Conservation (phyloP, 1,140 invertebrate genomes). For the Drosophila novamexicana region DNA sequence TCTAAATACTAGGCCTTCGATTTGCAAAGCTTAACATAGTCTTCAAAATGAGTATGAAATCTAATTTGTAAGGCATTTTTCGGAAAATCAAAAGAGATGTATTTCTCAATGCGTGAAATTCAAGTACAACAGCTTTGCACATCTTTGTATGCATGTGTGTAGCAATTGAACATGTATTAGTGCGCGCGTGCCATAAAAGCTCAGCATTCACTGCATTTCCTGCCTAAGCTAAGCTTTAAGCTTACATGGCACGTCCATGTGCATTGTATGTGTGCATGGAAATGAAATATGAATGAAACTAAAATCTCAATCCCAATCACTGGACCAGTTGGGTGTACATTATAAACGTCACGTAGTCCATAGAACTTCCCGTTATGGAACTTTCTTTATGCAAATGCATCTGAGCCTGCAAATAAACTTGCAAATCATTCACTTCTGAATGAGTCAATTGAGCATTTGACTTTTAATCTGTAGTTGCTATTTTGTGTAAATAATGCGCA, state of each 20-base stretch:
- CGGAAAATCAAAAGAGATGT: too few relatives aligned
- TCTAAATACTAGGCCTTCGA: too few relatives aligned
- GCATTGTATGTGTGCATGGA: too few relatives aligned
- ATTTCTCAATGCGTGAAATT: too few relatives aligned
- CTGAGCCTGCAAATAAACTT: slow-evolving; percentile 2
- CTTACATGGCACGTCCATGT: too few relatives aligned
- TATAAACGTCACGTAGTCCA: slow-evolving; percentile 63
- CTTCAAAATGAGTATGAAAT: background rate
- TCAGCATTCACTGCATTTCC: too few relatives aligned
- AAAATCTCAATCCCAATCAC: background rate
- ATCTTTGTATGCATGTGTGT: background rate
- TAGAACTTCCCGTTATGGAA: background rate
- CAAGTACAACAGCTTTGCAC: background rate
- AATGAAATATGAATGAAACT: too few relatives aligned
- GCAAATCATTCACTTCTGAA: slow-evolving; percentile 3
- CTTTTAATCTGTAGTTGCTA: slow-evolving; percentile 18
- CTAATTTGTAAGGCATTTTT: too few relatives aligned
- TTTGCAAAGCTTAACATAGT: too few relatives aligned
- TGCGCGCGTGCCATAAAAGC: background rate
- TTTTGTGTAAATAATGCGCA: slow-evolving; percentile 16
- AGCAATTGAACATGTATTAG: background rate
- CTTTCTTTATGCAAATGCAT: slow-evolving; percentile 5
- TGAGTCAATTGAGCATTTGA: slow-evolving; percentile 19
- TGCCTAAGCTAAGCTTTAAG: background rate
- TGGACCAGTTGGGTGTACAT: slow-evolving; percentile 19